Percentiles rank a stretch among this genome's conserved stretches.
Conservation (phyloP, 2,888 invertebrate species). For the Caenorhabditis panamensis region DNA sequence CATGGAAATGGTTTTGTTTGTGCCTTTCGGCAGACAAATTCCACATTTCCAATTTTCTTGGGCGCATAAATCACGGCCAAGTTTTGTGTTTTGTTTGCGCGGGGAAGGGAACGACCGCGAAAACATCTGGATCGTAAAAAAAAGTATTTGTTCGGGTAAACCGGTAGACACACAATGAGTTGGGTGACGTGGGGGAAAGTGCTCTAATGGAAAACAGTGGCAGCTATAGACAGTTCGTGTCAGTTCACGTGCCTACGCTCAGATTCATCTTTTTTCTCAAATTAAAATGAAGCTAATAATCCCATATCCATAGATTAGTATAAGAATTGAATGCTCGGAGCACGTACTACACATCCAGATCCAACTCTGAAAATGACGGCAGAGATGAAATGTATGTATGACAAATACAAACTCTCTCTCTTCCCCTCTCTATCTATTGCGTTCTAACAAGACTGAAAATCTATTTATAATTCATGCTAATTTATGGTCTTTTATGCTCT, state of each 20-base stretch:
- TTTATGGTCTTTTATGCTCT: background rate
- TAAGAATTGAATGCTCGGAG: no score
- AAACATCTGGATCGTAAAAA: constrained; percentile 27
- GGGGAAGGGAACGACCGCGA: constrained; percentile 14
- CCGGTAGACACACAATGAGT: background rate
- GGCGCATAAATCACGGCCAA: constrained; percentile 40
- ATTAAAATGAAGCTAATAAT: no score
- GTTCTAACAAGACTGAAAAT: constrained; percentile 3
- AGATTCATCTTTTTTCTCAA: no score
- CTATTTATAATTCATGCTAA: constrained; percentile 17
- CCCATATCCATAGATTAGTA: no score
- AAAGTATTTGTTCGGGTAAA: constrained; percentile 29
- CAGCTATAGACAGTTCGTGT: no score
- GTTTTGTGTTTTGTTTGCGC: constrained; percentile 38
- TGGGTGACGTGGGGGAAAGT: background rate
- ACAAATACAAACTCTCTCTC: background rate
- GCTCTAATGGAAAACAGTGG: no score
- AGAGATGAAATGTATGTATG: background rate
- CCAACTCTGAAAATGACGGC: constrained; percentile 13
- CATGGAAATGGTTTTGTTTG: constrained; percentile 12
- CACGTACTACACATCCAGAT: no score
- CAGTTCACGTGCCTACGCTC: no score
- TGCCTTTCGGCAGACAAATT: background rate
- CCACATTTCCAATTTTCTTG: background rate
- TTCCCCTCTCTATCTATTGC: no score